These are phyloP conservation scores for Polypterus senegalus DNA, from an alignment of 2,113 vertebrate genomes.

Conservation along the genomic window DNA sequence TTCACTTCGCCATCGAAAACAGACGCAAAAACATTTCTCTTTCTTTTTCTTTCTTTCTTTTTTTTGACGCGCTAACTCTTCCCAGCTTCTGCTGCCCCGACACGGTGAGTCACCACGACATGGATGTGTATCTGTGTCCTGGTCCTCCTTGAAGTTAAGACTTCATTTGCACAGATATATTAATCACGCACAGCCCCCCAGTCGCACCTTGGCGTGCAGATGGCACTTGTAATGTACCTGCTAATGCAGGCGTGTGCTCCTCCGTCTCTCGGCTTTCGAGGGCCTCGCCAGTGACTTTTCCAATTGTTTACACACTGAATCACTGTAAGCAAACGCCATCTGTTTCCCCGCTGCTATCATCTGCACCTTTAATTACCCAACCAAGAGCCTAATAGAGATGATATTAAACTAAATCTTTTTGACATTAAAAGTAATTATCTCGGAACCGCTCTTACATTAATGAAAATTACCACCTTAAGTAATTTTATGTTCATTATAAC, in stretches of 20 bases:
- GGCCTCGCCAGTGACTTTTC: conserved; percentile 56
- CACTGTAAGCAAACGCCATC: conserved; percentile 97
- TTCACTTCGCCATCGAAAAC: too few relatives aligned
- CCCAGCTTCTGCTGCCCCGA: not conserved
- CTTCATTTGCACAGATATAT: conserved; percentile 4
- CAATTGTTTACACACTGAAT: conserved; percentile 92
- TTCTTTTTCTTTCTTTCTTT: too few relatives aligned
- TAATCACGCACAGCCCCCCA: conserved; percentile 7
- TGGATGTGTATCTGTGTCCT: not conserved
- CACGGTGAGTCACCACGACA: not conserved
- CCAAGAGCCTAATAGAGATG: conserved; percentile 97
- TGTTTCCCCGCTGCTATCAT: conserved; percentile 91
- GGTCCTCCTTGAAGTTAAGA: conserved; percentile 3
- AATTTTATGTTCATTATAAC: conserved; percentile 24
- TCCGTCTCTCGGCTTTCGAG: conserved; percentile 44
- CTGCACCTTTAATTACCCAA: conserved; percentile 97
- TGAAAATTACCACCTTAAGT: conserved; percentile 45
- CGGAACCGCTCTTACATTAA: conserved; percentile 68
- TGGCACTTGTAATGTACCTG: conserved; percentile 44
- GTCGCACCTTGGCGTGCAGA: conserved; percentile 26
- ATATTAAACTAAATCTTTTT: conserved; percentile 99
- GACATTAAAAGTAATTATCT: conserved; percentile 99
- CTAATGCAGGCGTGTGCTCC: conserved; percentile 40
- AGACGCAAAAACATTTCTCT: too few relatives aligned
- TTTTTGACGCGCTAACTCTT: too few relatives aligned